Percentiles rank a stretch among this genome's conserved stretches.
Evolutionary conservation across 2,113 vertebrate genomes (phyloP).

Genomic region (Rhinopomastus cyanomelas): DNA sequence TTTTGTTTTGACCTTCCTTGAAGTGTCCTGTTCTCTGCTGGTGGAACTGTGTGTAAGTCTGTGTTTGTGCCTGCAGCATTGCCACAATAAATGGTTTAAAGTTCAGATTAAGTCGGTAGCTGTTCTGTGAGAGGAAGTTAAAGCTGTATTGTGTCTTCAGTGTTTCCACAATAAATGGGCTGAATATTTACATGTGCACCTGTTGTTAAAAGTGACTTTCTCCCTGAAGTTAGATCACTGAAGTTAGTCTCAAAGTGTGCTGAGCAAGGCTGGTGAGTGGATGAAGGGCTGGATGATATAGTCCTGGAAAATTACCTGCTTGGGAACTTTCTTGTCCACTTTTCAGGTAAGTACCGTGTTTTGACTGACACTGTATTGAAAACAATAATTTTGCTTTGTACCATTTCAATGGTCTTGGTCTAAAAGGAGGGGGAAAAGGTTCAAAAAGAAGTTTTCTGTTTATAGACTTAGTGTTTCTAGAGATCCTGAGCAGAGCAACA

Average conservation of each 20-base stretch:
- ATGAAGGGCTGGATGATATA: background rate
- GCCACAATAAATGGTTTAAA: slow-evolving; percentile 26
- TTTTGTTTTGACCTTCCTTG: slow-evolving; percentile 40
- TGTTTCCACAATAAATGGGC: slow-evolving; percentile 44
- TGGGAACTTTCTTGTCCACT: background rate
- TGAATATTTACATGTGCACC: background rate
- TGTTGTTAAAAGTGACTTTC: background rate
- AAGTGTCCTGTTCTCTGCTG: slow-evolving; percentile 33
- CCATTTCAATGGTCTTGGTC: background rate
- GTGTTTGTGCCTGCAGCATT: slow-evolving; percentile 9
- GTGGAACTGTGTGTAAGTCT: slow-evolving; percentile 5
- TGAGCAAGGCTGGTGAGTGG: background rate
- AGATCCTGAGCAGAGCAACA: background rate
- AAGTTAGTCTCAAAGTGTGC: background rate
- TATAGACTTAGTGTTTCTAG: background rate
- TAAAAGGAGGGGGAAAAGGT: background rate
- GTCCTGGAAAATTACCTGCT: background rate
- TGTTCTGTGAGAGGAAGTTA: background rate
- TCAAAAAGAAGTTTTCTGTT: background rate
- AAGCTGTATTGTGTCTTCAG: background rate
- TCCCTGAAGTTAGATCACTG: background rate
- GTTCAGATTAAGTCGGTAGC: background rate
- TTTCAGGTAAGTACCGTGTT: slow-evolving; percentile 1
- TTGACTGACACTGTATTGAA: background rate
- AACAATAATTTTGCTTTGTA: background rate